Percentiles rank a stretch among this genome's conserved stretches.
These are phyloP conservation scores for Malacosoma neustria DNA, from an alignment of 2,888 invertebrate species.

Conservation along the genomic window DNA sequence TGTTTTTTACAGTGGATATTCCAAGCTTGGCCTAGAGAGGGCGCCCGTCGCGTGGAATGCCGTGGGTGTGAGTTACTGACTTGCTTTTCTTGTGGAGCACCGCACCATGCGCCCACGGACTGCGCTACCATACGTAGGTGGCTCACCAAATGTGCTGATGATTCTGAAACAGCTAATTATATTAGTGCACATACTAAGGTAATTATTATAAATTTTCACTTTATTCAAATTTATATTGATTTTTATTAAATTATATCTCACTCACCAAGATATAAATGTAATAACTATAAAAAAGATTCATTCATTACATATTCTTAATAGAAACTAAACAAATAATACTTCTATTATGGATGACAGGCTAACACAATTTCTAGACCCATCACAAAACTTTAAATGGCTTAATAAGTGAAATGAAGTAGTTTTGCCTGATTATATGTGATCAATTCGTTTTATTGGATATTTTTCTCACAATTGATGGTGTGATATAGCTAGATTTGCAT, in stretches of 20 bases:
- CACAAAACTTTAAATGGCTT: too few species aligned
- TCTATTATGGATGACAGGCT: too few species aligned
- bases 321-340: conserved; percentile 2
- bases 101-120: conserved; percentile 99
- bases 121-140: conserved; percentile 96
- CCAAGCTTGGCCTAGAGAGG: conserved; percentile 89
- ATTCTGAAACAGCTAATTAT: conserved; percentile 99
- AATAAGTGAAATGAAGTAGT: too few species aligned
- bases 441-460: too few species aligned
- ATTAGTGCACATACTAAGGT: conserved; percentile 98
- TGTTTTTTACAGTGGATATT: conserved; percentile 77
- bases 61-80: conserved; percentile 91
- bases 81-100: conserved; percentile 96
- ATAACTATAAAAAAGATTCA: not conserved
- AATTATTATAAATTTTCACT: not conserved
- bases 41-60: conserved; percentile 84
- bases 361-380: too few species aligned
- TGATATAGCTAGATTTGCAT: too few species aligned
- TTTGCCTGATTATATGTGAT: too few species aligned
- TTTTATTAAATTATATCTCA: not conserved
- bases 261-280: not conserved
- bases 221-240: not conserved
- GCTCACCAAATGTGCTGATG: conserved; percentile 99
- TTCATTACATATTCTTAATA: not conserved
- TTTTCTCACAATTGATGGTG: too few species aligned